These are phyloP conservation scores for Conus ventricosus DNA, from an alignment of 1,140 invertebrate genomes.

Conservation along the genomic window DNA sequence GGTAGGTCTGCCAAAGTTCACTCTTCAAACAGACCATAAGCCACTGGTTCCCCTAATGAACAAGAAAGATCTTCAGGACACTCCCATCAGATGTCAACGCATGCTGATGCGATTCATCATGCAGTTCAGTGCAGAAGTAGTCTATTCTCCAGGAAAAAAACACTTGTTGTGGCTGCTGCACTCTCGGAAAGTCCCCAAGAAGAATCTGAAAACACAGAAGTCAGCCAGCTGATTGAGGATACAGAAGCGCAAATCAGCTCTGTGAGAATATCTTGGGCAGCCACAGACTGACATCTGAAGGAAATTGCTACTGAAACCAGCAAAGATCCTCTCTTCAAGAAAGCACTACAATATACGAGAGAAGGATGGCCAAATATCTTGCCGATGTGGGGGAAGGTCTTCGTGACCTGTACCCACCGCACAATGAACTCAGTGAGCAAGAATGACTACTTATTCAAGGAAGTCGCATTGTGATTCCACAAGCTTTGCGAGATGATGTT, in stretches of 20 bases:
- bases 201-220: too few species aligned
- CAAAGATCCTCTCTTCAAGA: too few species aligned
- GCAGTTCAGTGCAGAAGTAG: constrained; percentile 30
- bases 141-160: constrained; percentile 43
- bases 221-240: too few species aligned
- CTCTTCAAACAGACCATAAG: constrained; percentile 67
- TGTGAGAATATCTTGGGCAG: too few species aligned
- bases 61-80: constrained; percentile 38
- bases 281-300: too few species aligned
- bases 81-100: constrained; percentile 45
- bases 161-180: constrained; percentile 43
- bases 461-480: neutral
- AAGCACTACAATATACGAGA: too few species aligned
- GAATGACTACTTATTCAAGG: neutral
- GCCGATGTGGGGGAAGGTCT: too few species aligned
- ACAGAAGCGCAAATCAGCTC: too few species aligned
- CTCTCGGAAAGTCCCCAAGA: constrained; percentile 22
- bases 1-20: constrained; percentile 63
- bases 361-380: too few species aligned
- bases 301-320: too few species aligned
- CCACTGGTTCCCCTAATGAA: constrained; percentile 62
- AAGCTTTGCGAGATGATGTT: neutral
- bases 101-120: constrained; percentile 46
- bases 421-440: too few species aligned
- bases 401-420: too few species aligned